These are phyloP conservation scores for Nephrocerus scutellatus DNA, from an alignment of 2,888 invertebrate genomes.

Conservation along the genomic window DNA sequence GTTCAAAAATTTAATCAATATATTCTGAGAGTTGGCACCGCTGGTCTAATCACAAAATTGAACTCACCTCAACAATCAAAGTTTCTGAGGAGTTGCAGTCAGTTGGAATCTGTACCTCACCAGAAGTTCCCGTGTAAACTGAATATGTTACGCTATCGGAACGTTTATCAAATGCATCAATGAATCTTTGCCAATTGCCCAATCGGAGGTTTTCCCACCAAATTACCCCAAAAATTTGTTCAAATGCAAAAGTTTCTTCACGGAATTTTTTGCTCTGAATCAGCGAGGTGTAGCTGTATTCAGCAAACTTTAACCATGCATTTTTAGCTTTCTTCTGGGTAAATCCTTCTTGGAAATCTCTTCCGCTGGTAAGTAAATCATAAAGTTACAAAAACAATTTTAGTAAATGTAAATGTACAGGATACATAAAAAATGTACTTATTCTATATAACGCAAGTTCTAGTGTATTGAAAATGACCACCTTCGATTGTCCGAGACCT, in stretches of 20 bases:
- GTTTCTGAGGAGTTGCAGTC: not conserved
- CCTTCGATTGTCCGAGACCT: no score
- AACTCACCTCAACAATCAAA: not conserved
- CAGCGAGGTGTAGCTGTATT: slow-evolving; percentile 8
- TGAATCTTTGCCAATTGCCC: slow-evolving; percentile 18
- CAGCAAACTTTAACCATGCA: slow-evolving; percentile 11
- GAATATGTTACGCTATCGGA: slow-evolving; percentile 11
- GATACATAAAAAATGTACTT: no score
- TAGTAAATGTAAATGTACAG: no score
- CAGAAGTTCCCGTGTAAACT: slow-evolving; percentile 16
- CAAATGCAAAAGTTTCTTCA: slow-evolving; percentile 10
- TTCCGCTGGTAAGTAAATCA: no score
- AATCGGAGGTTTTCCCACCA: slow-evolving; percentile 21
- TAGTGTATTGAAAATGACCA: no score
- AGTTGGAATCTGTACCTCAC: not conserved
- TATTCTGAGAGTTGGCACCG: no score
- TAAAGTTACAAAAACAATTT: no score
- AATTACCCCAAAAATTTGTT: slow-evolving; percentile 12
- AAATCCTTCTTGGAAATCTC: no score
- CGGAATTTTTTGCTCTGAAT: slow-evolving; percentile 5
- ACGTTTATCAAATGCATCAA: slow-evolving; percentile 15
- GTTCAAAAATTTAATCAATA: no score
- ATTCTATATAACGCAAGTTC: no score
- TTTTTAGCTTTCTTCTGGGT: no score
- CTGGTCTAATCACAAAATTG: slow-evolving; percentile 6